Percentiles rank a stretch among this genome's conserved stretches.
Evolutionary conservation across 2,888 invertebrate genomes (phyloP).

Genomic region (Lampropteryx suffumata): DNA sequence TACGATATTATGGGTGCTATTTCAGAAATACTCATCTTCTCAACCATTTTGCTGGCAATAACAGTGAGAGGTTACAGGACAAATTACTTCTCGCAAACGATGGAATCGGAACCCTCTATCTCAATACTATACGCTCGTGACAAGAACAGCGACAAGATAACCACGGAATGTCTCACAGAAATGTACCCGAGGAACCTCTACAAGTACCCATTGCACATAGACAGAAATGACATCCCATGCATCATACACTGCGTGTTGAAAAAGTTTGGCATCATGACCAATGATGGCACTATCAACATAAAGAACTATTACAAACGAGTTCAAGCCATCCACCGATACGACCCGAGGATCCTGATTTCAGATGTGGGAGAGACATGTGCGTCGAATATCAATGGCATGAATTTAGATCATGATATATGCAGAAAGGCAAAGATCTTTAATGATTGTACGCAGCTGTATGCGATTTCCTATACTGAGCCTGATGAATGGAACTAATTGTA

Average conservation of each 20-base stretch:
- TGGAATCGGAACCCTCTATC: slow-evolving; percentile 67
- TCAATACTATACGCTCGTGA: slow-evolving; percentile 72
- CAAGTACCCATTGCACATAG: slow-evolving; percentile 67
- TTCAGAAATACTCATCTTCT: slow-evolving; percentile 62
- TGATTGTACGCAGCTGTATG: slow-evolving; percentile 74
- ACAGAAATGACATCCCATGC: slow-evolving; percentile 72
- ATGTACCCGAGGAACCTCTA: slow-evolving; percentile 75
- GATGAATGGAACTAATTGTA: slow-evolving; percentile 40
- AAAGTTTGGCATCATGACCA: slow-evolving; percentile 76
- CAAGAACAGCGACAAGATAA: slow-evolving; percentile 64
- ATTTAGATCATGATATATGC: slow-evolving; percentile 72
- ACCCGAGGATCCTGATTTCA: slow-evolving; percentile 72
- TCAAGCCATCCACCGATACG: slow-evolving; percentile 71
- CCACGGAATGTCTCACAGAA: slow-evolving; percentile 66
- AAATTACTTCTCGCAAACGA: slow-evolving; percentile 60
- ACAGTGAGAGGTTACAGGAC: slow-evolving; percentile 52
- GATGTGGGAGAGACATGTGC: slow-evolving; percentile 76
- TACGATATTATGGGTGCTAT: slow-evolving; percentile 34
- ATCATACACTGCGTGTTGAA: slow-evolving; percentile 75
- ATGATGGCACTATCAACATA: slow-evolving; percentile 70
- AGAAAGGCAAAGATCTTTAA: slow-evolving; percentile 77
- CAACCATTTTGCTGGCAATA: slow-evolving; percentile 48
- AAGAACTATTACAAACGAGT: slow-evolving; percentile 72
- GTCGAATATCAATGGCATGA: slow-evolving; percentile 73
- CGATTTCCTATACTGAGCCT: slow-evolving; percentile 61